A percentile compares a stretch with the other conserved stretches of the same genome.
Evolutionary conservation across 2,797 vertebrate species (phyloP).

Genomic region (Pempheris klunzingeri): DNA sequence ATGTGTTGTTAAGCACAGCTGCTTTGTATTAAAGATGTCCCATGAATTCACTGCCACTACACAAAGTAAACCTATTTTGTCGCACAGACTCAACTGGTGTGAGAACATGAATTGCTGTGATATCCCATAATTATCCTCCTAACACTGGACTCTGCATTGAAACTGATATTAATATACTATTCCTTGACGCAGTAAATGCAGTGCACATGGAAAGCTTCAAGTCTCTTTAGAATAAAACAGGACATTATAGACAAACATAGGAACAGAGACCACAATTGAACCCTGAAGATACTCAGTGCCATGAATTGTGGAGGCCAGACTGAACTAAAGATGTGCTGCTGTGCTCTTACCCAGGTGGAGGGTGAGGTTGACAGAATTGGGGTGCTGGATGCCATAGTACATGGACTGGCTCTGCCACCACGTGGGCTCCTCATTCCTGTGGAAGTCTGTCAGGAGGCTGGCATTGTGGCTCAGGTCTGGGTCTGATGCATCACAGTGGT

Average conservation of each 20-base stretch:
- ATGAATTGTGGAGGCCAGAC: conserved; percentile 17
- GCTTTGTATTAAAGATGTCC: conserved; percentile 54
- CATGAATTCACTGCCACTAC: conserved; percentile 19
- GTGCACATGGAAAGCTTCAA: conserved; percentile 12
- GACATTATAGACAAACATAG: background rate
- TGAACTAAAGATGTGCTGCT: background rate
- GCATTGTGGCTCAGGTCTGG: conserved; percentile 86
- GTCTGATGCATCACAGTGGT: conserved; percentile 84
- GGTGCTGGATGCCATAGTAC: conserved; percentile 92
- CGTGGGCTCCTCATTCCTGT: conserved; percentile 91
- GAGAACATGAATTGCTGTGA: conserved; percentile 13
- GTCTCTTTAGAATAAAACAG: conserved; percentile 10
- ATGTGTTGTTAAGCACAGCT: conserved; percentile 57
- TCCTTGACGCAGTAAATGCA: conserved; percentile 10
- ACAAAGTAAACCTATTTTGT: conserved; percentile 29
- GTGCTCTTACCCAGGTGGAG: conserved; percentile 90
- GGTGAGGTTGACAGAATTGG: conserved; percentile 92
- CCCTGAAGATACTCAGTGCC: background rate
- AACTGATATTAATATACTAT: conserved; percentile 11
- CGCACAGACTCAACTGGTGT: conserved; percentile 2
- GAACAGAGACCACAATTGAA: conserved; percentile 13
- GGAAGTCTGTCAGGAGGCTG: conserved; percentile 92
- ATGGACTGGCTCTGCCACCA: conserved; percentile 99
- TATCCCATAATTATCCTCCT: conserved; percentile 17
- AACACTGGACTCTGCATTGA: conserved; percentile 19